A percentile compares a stretch with the other conserved stretches of the same genome.
phyloP scores from a whole-genome alignment of 2,888 invertebrate species.

The Torymus aiolomorphi region DNA sequence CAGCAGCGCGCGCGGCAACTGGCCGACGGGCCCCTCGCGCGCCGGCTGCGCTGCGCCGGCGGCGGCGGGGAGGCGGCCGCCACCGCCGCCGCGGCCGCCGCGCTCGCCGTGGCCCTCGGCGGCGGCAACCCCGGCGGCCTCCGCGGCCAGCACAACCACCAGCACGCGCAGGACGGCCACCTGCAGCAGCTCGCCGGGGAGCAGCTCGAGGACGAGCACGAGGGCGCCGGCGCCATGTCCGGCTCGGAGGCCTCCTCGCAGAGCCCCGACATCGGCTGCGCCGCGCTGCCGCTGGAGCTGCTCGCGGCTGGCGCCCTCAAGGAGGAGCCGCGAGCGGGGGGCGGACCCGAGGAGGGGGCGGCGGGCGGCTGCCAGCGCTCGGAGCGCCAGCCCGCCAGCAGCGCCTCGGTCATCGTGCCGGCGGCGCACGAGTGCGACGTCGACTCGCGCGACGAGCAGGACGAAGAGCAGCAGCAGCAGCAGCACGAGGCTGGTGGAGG shows the following conservation, averaged over 20 bases:
- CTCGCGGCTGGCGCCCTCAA: slow-evolving; percentile 75
- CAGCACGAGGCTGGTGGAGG: too few species aligned
- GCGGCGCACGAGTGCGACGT: slow-evolving; percentile 70
- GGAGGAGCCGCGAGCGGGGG: slow-evolving; percentile 73
- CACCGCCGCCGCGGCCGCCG: slow-evolving; percentile 6
- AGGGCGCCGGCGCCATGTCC: slow-evolving; percentile 72
- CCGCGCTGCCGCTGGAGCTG: slow-evolving; percentile 74
- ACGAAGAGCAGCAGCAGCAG: slow-evolving; percentile 71
- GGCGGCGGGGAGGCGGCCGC: slow-evolving; percentile 36
- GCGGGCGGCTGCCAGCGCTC: too few species aligned
- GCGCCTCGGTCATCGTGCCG: slow-evolving; percentile 73
- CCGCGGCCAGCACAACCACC: slow-evolving; percentile 57
- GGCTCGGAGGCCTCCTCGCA: slow-evolving; percentile 73
- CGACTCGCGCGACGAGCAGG: slow-evolving; percentile 75
- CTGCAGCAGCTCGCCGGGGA: slow-evolving; percentile 58
- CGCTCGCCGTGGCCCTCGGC: slow-evolving; percentile 18
- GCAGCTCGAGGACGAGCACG: slow-evolving; percentile 71
- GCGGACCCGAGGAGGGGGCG: slow-evolving; percentile 60
- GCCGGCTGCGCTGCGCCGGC: background rate
- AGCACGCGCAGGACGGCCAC: slow-evolving; percentile 67
- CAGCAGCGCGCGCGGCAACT: slow-evolving; percentile 48
- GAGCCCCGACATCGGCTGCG: slow-evolving; percentile 75
- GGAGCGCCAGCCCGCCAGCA: slow-evolving; percentile 61
- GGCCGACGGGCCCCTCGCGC: slow-evolving; percentile 8
- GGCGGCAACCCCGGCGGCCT: slow-evolving; percentile 61